A percentile compares a stretch with the other conserved stretches of the same genome.
Evolutionary conservation across 2,797 vertebrate species (phyloP).

Genomic region (Dermochelys coriacea): DNA sequence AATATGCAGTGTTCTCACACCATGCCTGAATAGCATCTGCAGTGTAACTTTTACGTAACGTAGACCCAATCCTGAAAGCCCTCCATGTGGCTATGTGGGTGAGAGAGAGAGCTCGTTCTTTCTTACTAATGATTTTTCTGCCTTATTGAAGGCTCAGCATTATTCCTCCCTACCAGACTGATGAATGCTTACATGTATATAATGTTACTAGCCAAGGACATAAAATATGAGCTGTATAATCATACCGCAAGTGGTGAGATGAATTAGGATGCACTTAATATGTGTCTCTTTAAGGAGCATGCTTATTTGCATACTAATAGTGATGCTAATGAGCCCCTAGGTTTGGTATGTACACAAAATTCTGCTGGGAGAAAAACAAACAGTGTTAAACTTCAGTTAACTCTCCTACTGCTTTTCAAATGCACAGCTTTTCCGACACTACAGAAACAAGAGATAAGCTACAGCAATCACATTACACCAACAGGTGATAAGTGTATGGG

Average conservation of each 20-base stretch:
- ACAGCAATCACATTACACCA: not conserved
- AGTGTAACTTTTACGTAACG: not conserved
- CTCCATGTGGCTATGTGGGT: accelerated
- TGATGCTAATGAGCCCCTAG: slow-evolving; percentile 48
- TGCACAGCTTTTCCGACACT: not conserved
- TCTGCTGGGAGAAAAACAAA: slow-evolving; percentile 4
- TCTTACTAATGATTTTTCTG: not conserved
- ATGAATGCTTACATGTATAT: not conserved
- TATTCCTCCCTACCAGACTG: accelerated
- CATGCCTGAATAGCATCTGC: not conserved
- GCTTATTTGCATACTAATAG: slow-evolving; percentile 65
- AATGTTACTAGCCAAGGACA: not conserved
- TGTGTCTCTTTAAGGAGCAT: slow-evolving; percentile 25
- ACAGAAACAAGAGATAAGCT: not conserved
- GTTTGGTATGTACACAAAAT: slow-evolving; percentile 55
- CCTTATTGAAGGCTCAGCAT: accelerated
- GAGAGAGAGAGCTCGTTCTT: not conserved
- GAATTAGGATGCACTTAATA: slow-evolving; percentile 30
- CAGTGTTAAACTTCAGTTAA: slow-evolving; percentile 21
- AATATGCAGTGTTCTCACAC: not conserved
- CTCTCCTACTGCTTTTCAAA: not conserved
- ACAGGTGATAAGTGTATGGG: not conserved
- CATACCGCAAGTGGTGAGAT: not conserved
- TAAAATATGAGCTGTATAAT: not conserved
- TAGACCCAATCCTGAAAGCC: accelerated